These are phyloP conservation scores for Adineta ricciae DNA, from an alignment of 2,888 invertebrate genomes.

Conservation along the genomic window DNA sequence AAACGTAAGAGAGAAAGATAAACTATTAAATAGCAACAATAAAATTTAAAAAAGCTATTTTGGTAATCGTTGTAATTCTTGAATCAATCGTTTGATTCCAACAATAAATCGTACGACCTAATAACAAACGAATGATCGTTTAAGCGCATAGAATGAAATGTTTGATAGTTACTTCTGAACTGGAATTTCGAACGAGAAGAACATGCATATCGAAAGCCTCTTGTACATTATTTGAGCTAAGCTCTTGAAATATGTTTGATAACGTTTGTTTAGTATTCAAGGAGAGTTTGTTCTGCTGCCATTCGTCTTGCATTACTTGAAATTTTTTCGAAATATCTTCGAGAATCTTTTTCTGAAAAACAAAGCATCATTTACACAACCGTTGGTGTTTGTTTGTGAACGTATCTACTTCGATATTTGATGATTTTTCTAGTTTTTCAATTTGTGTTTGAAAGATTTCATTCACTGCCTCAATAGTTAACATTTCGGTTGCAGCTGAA, in stretches of 20 bases:
- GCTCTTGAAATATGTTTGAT: background rate
- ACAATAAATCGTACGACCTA: conserved; percentile 14
- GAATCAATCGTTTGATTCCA: conserved; percentile 13
- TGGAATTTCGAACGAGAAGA: background rate
- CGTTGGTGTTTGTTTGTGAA: background rate
- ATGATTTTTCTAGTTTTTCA: conserved; percentile 1
- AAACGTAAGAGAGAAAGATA: background rate
- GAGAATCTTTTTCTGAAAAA: conserved; percentile 5
- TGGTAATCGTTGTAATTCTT: conserved; percentile 4
- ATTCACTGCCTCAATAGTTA: background rate
- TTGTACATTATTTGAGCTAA: background rate
- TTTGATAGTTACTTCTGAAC: background rate
- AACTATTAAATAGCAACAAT: background rate
- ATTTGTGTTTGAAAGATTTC: background rate
- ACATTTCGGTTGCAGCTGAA: background rate
- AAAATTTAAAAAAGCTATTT: background rate
- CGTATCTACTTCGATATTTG: background rate
- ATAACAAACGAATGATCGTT: background rate
- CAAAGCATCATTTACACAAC: background rate
- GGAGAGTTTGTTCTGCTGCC: background rate
- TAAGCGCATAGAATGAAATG: background rate
- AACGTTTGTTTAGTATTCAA: background rate
- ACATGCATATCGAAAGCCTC: background rate
- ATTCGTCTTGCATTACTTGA: background rate
- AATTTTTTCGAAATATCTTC: background rate